Evolutionary conservation across 1,140 invertebrate species (phyloP), one percentile per base, ranked within the genome.

Genomic region (Philopotamus ludificatus): DNA sequence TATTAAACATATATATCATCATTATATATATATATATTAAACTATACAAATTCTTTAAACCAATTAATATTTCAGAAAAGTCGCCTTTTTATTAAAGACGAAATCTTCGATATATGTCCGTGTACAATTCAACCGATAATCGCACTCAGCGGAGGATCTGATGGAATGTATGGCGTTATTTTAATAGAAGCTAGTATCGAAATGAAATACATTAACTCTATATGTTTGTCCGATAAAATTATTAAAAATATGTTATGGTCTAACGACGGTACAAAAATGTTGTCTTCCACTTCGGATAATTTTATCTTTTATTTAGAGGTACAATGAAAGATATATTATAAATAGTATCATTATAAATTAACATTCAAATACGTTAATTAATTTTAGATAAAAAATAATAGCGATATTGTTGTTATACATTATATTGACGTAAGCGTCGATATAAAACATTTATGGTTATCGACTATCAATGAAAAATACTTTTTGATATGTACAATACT

Each of bases 211-310:
- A 70, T 74, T n/a, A 67, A 58, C 34, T 70, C 57, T 50, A 72
- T 74, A 70, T 74, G 76, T 65, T 71, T 81, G 8, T 80, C 79
- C 1, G 73, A 78, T 22, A 75, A 80, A 70, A 73, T 74, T 12
- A 74, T 81, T 7, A 76, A 77, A 10, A 71, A 67, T 8, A 70
- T 79, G 0, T 65, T 71, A 1, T 80, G 80, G 68, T 76, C 77
- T 3, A 71, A 74, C 1, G 73, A 65, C 1, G 78, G 78, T 3
- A 72, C 73, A 21, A 68, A 76, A 2, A 18, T 81, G 22, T 72
- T 76, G 2, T 76, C 74, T 1, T 76, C 73, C 0, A 77, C 78
- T 34, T 12, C 4, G 12, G 28, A 4, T n/a, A n/a, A n/a, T 34
- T 34, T 12, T 4, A 7, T 34, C 16, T 80, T 80, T 68, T 75